phyloP scores from a whole-genome alignment of 2,797 vertebrate species.

The Leptodactylus fallax region DNA sequence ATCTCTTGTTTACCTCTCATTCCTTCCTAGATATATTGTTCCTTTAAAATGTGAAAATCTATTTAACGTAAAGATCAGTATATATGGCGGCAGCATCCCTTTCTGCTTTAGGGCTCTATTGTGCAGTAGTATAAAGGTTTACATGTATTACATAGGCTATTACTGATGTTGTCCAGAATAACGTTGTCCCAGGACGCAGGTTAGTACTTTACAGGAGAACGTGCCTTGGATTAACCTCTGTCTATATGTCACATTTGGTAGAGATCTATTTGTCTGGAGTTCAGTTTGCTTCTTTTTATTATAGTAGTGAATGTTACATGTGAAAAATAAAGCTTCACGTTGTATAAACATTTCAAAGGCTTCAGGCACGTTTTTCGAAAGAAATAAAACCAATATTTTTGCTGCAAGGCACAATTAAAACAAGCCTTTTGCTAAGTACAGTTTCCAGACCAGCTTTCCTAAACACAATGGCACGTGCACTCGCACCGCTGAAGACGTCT shows the following conservation, averaged over 20 bases:
- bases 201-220: conserved; percentile 19
- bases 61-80: no score
- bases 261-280: conserved; percentile 27
- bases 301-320: conserved; percentile 29
- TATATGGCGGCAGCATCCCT: no score
- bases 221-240: conserved; percentile 48
- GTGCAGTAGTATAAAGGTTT: no score
- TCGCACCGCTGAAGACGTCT: neutral
- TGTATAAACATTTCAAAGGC: conserved; percentile 36
- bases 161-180: neutral
- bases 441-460: conserved; percentile 16
- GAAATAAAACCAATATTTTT: conserved; percentile 51
- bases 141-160: neutral
- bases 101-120: no score
- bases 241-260: conserved; percentile 44
- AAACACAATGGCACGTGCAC: conserved; percentile 49
- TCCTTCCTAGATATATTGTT: no score
- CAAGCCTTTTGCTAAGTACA: conserved; percentile 39
- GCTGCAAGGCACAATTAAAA: conserved; percentile 57
- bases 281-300: conserved; percentile 23
- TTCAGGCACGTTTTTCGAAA: conserved; percentile 42
- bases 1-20: no score
- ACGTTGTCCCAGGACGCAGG: conserved; percentile 18
- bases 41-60: no score
- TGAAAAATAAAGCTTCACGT: conserved; percentile 24